A percentile compares a stretch with the other conserved stretches of the same genome.
phyloP scores from a whole-genome alignment of 1,140 invertebrate species.

The Leptinotarsa lineolata region DNA sequence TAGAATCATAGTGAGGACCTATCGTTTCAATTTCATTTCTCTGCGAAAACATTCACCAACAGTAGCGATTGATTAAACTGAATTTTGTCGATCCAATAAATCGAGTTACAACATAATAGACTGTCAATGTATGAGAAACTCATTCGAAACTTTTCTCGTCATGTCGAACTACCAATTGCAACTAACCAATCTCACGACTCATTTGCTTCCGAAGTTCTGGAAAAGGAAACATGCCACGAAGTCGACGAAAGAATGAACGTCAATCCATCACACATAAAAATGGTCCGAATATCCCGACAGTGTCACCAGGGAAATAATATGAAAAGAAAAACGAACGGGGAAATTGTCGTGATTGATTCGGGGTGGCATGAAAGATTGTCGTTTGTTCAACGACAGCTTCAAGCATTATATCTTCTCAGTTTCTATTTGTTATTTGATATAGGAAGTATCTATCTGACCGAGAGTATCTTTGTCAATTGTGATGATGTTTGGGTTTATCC shows the following conservation, averaged over 20 bases:
- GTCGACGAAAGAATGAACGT: constrained; percentile 35
- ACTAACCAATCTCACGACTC: constrained; percentile 5
- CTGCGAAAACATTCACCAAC: too few species aligned
- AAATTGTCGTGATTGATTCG: constrained; percentile 50
- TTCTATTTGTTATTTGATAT: background rate
- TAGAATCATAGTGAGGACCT: too few species aligned
- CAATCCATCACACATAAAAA: constrained; percentile 47
- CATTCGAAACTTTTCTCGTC: background rate
- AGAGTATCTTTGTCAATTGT: background rate
- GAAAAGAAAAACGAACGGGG: constrained; percentile 40
- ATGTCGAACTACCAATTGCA: constrained; percentile 5
- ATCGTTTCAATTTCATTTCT: too few species aligned
- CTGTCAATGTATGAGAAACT: background rate
- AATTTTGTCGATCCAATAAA: too few species aligned
- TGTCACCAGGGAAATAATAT: constrained; percentile 50
- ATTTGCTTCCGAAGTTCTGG: background rate
- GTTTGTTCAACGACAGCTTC: constrained; percentile 32
- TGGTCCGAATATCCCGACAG: constrained; percentile 42
- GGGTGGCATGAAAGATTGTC: constrained; percentile 31
- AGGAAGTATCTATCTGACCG: background rate
- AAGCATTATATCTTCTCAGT: constrained; percentile 24
- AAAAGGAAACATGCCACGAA: background rate
- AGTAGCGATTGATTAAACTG: too few species aligned
- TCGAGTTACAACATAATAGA: background rate
- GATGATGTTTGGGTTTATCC: too few species aligned